phyloP scores from a whole-genome alignment of 1,140 invertebrate genomes.

The Nixonia krombeini region DNA sequence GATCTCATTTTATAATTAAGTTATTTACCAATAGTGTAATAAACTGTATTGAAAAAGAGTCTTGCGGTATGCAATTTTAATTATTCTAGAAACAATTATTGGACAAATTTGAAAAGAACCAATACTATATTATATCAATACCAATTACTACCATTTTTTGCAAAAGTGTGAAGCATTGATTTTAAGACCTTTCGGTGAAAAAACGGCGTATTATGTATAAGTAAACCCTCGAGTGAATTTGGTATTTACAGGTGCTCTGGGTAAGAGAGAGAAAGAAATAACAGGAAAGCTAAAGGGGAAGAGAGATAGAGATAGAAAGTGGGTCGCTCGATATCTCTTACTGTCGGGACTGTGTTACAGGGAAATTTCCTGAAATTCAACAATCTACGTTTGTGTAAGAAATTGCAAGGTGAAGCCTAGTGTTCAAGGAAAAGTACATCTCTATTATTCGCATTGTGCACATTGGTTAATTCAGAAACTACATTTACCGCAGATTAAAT shows the following conservation, averaged over 20 bases:
- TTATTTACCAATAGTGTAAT: too few species aligned
- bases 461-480: too few species aligned
- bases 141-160: too few species aligned
- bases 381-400: constrained; percentile 1
- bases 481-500: too few species aligned
- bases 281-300: background rate
- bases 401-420: background rate
- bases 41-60: too few species aligned
- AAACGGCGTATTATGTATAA: background rate
- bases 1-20: too few species aligned
- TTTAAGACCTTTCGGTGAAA: background rate
- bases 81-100: too few species aligned
- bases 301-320: background rate
- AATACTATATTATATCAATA: too few species aligned
- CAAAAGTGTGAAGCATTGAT: too few species aligned
- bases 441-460: background rate
- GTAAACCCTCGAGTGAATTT: background rate
- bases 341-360: background rate
- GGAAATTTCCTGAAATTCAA: constrained; percentile 2
- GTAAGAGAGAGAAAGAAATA: background rate
- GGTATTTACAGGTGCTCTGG: background rate
- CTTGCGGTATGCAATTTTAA: too few species aligned
- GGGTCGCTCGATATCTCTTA: constrained; percentile 2
- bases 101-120: too few species aligned
- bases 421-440: background rate